Evolutionary conservation across 2,113 vertebrate genomes (phyloP), one percentile per base, ranked within the genome.

Genomic region (Tragelaphus buxtoni): DNA sequence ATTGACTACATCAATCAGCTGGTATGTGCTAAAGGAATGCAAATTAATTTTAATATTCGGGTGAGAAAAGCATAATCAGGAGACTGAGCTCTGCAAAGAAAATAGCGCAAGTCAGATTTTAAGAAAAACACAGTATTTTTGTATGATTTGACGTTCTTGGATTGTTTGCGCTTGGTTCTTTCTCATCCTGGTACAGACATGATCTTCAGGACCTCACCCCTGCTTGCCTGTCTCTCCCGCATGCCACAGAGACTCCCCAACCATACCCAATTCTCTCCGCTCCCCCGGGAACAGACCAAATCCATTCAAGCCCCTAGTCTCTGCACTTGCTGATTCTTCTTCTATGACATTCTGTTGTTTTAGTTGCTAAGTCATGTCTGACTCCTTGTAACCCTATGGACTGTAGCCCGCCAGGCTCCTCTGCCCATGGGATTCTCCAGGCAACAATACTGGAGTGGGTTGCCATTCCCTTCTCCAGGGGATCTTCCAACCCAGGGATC

Each of bases 31-130:
- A 30, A 81, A 58, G n/a, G 72, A 93, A 96, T 56, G 88, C 63
- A 88, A 88, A 93, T 93, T 94, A 74, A 92, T 91, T 92, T 82
- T 85, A 88, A 88, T 69, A 88, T 91, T 79, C 51, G 10, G 58
- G 51, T 28, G 69, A 95, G 84, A 81, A 79, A 79, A 56, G 87
- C 51, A 76, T 28, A 60, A 95, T 42, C 69, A 26, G 69, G 45
- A 88, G 61, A 56, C 77, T 76, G 63, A 88, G 77, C 77, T 89
- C 11, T 14, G 39, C 53, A 76, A 91, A 88, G 84, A 42, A 91
- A 72, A 82, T 0, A 55, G 45, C 47, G 47, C 80, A 51, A n/a
- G 35, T 39, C 56, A 69, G 24, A 11, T 61, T 82, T 85, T 61
- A 45, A 72, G 61, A 76, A 91, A 77, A 12, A 16, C 2, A 6